These are phyloP conservation scores for Campylomormyrus tamandua DNA, from an alignment of 2,113 vertebrate species.

Conservation along the genomic window DNA sequence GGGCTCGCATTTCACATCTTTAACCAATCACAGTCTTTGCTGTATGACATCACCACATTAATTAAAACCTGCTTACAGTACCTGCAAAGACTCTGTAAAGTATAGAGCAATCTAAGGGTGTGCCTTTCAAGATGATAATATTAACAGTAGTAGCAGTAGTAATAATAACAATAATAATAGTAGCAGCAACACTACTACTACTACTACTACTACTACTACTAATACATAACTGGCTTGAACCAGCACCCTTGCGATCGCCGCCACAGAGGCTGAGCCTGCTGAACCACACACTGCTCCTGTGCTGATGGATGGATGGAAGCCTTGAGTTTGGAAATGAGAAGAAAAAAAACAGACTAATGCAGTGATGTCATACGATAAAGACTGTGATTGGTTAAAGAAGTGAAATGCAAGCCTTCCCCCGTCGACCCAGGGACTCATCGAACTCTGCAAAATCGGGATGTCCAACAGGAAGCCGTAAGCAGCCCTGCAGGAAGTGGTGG, in stretches of 20 bases:
- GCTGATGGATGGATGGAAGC: not conserved
- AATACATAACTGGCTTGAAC: not conserved
- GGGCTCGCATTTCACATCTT: not conserved
- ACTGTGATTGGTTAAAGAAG: not conserved
- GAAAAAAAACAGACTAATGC: not conserved
- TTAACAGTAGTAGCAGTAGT: not conserved
- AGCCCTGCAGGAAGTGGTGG: not conserved
- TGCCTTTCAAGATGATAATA: not conserved
- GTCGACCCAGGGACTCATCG: not conserved
- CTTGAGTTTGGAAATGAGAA: not conserved
- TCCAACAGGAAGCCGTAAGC: not conserved
- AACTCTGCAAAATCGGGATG: not conserved
- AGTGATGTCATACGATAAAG: not conserved
- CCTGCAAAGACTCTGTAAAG: not conserved
- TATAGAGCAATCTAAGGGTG: not conserved
- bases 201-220: not conserved
- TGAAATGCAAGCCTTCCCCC: not conserved
- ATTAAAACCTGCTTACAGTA: not conserved
- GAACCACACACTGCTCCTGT: not conserved
- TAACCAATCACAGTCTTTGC: not conserved
- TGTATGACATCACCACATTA: not conserved
- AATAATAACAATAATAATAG: not conserved
- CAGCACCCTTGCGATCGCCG: not conserved
- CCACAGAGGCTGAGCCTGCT: not conserved
- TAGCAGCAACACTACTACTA: not conserved